phyloP scores from a whole-genome alignment of 2,797 vertebrate genomes.

The Chaetodon trifasciatus region DNA sequence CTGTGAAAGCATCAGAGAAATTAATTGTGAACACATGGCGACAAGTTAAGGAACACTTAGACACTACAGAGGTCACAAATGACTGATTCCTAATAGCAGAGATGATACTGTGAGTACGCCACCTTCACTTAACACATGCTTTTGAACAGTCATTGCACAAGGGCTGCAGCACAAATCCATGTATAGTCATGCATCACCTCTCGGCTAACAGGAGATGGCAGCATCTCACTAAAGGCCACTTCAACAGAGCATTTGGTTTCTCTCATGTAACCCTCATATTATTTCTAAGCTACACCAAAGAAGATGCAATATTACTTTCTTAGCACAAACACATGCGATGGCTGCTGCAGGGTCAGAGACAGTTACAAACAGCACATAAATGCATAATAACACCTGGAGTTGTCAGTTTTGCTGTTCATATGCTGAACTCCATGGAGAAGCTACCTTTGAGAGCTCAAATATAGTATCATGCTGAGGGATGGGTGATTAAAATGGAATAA shows the following conservation, averaged over 20 bases:
- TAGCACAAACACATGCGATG: not conserved
- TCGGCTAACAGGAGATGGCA: conserved; percentile 79
- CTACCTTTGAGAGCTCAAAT: not conserved
- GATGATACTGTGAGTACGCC: not conserved
- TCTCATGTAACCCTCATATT: not conserved
- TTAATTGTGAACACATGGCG: not conserved
- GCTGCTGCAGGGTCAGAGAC: conserved; percentile 6
- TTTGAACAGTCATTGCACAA: not conserved
- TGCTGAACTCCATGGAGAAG: not conserved
- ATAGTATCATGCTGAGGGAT: not conserved
- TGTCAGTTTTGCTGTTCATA: not conserved
- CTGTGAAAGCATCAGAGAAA: conserved; percentile 77
- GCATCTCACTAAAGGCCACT: conserved; percentile 52
- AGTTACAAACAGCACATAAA: not conserved
- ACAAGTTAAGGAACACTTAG: not conserved
- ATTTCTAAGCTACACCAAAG: not conserved
- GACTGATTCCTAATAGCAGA: not conserved
- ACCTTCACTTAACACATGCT: not conserved
- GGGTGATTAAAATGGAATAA: not conserved
- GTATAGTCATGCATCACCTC: conserved; percentile 7
- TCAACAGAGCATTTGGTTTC: not conserved
- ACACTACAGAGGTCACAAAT: not conserved
- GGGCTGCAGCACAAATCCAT: not conserved
- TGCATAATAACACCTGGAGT: not conserved
- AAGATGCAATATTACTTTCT: too few relatives aligned